Evolutionary conservation across 1,140 invertebrate species (phyloP), one percentile per base, ranked within the genome.

Genomic region (Heliconius hewitsoni): DNA sequence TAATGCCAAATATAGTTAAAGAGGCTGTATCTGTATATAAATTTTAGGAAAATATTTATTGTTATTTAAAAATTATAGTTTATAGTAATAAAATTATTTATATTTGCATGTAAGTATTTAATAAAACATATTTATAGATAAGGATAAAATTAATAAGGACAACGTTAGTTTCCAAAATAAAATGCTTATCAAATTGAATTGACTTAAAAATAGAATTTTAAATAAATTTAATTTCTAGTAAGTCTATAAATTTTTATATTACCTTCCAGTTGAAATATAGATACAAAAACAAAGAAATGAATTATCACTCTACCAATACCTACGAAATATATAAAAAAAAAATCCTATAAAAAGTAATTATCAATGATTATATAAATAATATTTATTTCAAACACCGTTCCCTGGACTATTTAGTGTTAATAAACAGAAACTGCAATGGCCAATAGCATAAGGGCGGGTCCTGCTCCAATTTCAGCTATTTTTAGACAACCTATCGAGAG

Each of bases 401-500:
- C 74, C 57, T 76, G 60, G 19, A 46, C 55, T 70, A 76, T 46
- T 39, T 66, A 39, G 19, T 27, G 19, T 70, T n/a, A 76, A 23
- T 60, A 39, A 42, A 66, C 57, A 34, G 9, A 76, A 76, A 75
- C 8, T 39, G 57, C 13, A 66, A 37, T 19, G 23, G 11, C 57
- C 74, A 76, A 76, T 76, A 37, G n/a, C 37, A 70, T 23, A 60
- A 76, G n/a, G 23, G 57, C 57, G 57, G 34, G 19, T 76, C 16
- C 19, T 27, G 13, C 23, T 76, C 11, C 11, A 42, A 42, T 76
- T 76, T 46, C n/a, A 66, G 34, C 23, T 66, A 76, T 76, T 76
- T 76, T 76, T 76, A 57, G 27, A 74, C 73, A 60, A 39, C 52
- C 50, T 60, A 76, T 71, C 75, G 18, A n/a, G 18, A 71, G 71